A percentile compares a stretch with the other conserved stretches of the same genome.
Evolutionary conservation across 2,797 vertebrate genomes (phyloP).

Genomic region (Rhinoraja longicauda): DNA sequence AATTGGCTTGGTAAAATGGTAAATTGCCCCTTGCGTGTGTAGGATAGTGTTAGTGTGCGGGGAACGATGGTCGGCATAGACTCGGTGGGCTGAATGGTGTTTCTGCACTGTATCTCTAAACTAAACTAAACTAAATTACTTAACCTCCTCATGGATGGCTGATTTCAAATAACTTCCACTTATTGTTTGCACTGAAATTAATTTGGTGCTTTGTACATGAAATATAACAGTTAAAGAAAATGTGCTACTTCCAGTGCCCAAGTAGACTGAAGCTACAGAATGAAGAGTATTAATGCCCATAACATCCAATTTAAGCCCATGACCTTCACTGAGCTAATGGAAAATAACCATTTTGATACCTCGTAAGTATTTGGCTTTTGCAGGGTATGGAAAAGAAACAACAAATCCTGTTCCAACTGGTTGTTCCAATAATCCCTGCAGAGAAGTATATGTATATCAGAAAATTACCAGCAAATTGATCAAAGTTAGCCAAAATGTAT

Average conservation of each 20-base stretch:
- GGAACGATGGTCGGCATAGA: no score
- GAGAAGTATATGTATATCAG: background rate
- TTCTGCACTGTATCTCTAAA: no score
- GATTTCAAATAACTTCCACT: background rate
- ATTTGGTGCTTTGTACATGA: background rate
- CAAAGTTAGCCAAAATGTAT: background rate
- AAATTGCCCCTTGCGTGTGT: no score
- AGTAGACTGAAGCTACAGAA: background rate
- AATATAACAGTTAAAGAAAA: background rate
- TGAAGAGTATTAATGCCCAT: background rate
- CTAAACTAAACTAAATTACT: no score
- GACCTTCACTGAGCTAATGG: background rate
- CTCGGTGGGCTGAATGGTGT: no score
- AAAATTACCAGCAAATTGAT: background rate
- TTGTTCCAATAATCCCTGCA: background rate
- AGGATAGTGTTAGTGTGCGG: no score
- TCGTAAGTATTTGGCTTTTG: background rate
- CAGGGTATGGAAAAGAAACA: background rate
- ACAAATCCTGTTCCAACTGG: background rate
- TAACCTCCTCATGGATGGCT: background rate
- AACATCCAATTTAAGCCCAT: background rate
- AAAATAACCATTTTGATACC: background rate
- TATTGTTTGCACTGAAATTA: background rate
- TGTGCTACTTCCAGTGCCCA: background rate
- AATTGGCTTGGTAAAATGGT: no score